phyloP scores from a whole-genome alignment of 64 coral and sea anemone genomes.

The Porites lutea region DNA sequence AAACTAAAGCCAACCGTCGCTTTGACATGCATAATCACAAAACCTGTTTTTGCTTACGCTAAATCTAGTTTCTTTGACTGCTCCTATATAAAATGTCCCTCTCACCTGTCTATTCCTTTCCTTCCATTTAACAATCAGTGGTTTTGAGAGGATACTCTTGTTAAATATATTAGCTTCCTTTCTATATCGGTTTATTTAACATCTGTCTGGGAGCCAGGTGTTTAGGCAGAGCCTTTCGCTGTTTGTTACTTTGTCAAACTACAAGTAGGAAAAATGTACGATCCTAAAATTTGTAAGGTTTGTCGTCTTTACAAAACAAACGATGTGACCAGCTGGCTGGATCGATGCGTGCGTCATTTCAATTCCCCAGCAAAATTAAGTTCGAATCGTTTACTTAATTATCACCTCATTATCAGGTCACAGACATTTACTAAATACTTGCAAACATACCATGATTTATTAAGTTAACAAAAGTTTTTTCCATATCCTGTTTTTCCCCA shows the following conservation, averaged over 20 bases:
- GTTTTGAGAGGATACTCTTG: not conserved
- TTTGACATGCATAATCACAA: no score
- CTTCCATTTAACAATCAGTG: not conserved
- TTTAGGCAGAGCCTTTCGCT: not conserved
- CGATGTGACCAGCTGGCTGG: not conserved
- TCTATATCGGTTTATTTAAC: not conserved
- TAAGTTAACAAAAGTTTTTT: not conserved
- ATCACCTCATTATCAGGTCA: slow-evolving; percentile 9
- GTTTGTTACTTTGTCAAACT: not conserved
- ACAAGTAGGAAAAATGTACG: not conserved
- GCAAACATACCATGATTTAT: slow-evolving; percentile 11
- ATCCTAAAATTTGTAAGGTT: not conserved
- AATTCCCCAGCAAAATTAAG: not conserved
- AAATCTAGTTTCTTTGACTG: no score
- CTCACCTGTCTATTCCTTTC: no score
- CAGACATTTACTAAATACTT: slow-evolving; percentile 32
- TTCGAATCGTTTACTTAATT: not conserved
- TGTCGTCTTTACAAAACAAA: not conserved
- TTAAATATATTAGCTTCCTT: not conserved
- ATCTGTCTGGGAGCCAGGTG: not conserved
- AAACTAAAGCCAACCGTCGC: no score
- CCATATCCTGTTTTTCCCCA: not conserved
- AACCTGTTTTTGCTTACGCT: no score
- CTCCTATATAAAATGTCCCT: no score
- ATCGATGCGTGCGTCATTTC: not conserved